phyloP scores from a whole-genome alignment of 2,888 invertebrate genomes.

The Chymomyza fuscimana region DNA sequence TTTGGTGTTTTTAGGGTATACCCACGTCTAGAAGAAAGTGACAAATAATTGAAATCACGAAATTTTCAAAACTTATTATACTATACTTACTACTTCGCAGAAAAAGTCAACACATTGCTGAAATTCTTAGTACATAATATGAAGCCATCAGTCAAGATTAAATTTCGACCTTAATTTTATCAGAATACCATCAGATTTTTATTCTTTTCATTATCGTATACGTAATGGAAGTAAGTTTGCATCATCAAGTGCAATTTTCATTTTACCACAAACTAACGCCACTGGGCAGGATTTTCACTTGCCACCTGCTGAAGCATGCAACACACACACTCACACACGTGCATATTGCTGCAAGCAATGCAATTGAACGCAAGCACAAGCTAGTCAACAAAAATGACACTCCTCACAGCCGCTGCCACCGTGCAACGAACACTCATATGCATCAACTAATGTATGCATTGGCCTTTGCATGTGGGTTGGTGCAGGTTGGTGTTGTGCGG shows the following conservation, averaged over 20 bases:
- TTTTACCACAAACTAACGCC: neutral
- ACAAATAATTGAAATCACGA: too few relatives aligned
- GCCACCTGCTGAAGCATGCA: slow-evolving; percentile 6
- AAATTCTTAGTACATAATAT: neutral
- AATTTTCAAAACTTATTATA: too few relatives aligned
- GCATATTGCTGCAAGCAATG: slow-evolving; percentile 10
- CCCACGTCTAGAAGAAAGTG: too few relatives aligned
- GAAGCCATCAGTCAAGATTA: neutral
- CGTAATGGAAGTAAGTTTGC: neutral
- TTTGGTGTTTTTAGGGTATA: too few relatives aligned
- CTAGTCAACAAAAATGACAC: neutral
- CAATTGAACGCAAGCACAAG: neutral
- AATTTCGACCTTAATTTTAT: neutral
- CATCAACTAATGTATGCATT: neutral
- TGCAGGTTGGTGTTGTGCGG: neutral
- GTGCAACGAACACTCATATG: neutral
- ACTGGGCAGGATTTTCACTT: neutral
- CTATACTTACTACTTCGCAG: too few relatives aligned
- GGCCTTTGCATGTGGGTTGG: slow-evolving; percentile 1
- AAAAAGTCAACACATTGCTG: too few relatives aligned
- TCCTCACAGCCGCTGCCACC: neutral
- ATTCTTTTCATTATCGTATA: neutral
- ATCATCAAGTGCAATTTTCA: neutral
- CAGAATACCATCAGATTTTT: neutral
- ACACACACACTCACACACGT: slow-evolving; percentile 20